A percentile compares a stretch with the other conserved stretches of the same genome.
Conservation (phyloP, 2,113 vertebrate genomes). For the Zosterops hypoxanthus region DNA sequence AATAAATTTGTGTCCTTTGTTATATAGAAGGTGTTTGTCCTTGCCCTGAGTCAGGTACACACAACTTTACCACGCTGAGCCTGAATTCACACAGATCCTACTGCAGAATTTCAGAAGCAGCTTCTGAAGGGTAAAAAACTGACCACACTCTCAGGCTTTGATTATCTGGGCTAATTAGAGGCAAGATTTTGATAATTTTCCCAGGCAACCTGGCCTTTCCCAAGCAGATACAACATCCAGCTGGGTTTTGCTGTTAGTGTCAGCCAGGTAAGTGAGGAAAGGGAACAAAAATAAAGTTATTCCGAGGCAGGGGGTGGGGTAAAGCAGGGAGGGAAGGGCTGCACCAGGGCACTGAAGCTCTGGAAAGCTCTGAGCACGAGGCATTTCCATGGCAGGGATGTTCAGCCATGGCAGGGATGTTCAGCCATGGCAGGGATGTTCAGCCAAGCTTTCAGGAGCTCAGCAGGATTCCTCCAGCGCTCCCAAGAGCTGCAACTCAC, state of each 20-base stretch:
- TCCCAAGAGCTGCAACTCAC: neutral
- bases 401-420: too few species aligned
- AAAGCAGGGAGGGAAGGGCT: neutral
- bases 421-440: neutral
- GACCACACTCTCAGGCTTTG: neutral
- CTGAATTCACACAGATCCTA: neutral
- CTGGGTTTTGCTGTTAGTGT: neutral
- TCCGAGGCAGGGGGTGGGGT: neutral
- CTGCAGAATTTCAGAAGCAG: neutral
- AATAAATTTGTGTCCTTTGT: neutral
- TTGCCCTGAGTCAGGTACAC: neutral
- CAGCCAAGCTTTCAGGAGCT: neutral
- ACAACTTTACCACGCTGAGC: fast-evolving
- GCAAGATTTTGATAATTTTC: neutral
- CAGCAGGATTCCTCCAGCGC: neutral
- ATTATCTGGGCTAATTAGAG: neutral
- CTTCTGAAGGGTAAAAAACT: neutral
- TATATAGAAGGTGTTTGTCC: neutral
- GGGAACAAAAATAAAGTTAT: neutral
- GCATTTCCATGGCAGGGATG: neutral
- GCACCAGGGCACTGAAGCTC: neutral
- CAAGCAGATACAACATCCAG: neutral
- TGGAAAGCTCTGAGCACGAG: neutral
- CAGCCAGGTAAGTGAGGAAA: neutral
- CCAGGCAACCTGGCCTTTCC: neutral